Evolutionary conservation across 2,797 vertebrate species (phyloP), one percentile per base, ranked within the genome.

Genomic region (Coilia nasus): DNA sequence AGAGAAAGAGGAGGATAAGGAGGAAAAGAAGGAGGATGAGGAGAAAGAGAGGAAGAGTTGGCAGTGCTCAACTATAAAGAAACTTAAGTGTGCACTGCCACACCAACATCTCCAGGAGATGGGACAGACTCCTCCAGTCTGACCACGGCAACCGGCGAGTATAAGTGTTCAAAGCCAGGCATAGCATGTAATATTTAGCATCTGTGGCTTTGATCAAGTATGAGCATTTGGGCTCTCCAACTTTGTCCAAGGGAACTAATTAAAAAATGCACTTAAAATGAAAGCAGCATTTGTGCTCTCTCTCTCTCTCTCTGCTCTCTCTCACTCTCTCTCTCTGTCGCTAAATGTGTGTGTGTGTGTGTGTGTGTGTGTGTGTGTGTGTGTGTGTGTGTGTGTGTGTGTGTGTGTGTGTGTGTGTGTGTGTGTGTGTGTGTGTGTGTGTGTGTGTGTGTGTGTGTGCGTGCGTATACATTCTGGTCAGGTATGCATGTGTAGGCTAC

Each of bases 171-270:
- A 78, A 78, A 78, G 71, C 67, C 67, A 35, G 31, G 50, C 14
- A 54, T 54, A 54, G 7, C 9, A 78, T 78, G 71, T 78, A 78
- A 78, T 78, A 78, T 78, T 78, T 44, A 78, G 71, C 35, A 78
- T 78, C 31, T 35, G 35, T 78, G 17, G 35, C 71, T 31, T 21
- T 89, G 91, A 92, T 94, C 90, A 88, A 91, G 88, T 92, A 91
- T 86, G 71, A 87, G 87, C 62, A 84, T 85, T 84, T 92, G 91
- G 91, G 88, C 91, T 64, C 90, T 89, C 88, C 88, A 90, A 89
- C 90, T 89, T 82, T 87, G 85, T 85, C 75, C 81, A 31, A 31
- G 85, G 75, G 7, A 59, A 78, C 25, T 75, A 67, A 78, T 78
- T 78, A 78, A 11, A 31, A 71, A 78, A 78, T 44, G 41, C 31